Evolutionary conservation across 2,113 vertebrate genomes (phyloP).

Genomic region (Speoplatyrhinus poulsoni): DNA sequence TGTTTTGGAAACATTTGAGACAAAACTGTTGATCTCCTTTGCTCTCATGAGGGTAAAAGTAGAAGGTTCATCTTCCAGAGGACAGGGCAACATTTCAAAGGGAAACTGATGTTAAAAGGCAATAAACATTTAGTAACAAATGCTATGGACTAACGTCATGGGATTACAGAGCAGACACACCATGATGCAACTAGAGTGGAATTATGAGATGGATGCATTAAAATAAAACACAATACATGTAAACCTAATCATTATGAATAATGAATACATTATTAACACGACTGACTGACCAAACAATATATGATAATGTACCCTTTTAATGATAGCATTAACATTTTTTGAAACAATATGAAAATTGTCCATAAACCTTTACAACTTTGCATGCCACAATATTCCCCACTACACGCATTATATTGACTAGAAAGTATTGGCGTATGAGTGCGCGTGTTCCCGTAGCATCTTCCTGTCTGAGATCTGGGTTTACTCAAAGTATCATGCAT

Average conservation of each 20-base stretch:
- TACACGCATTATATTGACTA: background rate
- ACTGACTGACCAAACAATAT: too few species aligned
- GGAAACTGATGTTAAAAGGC: conserved; percentile 29
- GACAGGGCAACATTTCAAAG: conserved; percentile 48
- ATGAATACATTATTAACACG: too few species aligned
- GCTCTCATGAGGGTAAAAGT: conserved; percentile 51
- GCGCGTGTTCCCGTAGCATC: conserved; percentile 27
- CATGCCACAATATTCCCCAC: too few species aligned
- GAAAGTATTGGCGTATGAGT: conserved; percentile 15
- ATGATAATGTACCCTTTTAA: too few species aligned
- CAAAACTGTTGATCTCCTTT: conserved; percentile 50
- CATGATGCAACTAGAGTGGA: conserved; percentile 12
- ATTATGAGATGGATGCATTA: background rate
- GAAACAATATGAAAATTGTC: too few species aligned
- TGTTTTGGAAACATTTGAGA: conserved; percentile 67
- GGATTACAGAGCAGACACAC: conserved; percentile 16
- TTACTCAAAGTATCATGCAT: conserved; percentile 62
- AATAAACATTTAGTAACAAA: conserved; percentile 45
- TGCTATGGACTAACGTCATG: conserved; percentile 20
- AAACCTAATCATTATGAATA: too few species aligned
- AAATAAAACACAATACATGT: background rate
- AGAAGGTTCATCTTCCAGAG: conserved; percentile 49
- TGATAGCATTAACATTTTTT: background rate
- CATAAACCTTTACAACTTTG: too few species aligned
- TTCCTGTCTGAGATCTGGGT: conserved; percentile 54